These are phyloP conservation scores for Brachionus paranguensis DNA, from an alignment of 1,140 invertebrate species.

Conservation along the genomic window DNA sequence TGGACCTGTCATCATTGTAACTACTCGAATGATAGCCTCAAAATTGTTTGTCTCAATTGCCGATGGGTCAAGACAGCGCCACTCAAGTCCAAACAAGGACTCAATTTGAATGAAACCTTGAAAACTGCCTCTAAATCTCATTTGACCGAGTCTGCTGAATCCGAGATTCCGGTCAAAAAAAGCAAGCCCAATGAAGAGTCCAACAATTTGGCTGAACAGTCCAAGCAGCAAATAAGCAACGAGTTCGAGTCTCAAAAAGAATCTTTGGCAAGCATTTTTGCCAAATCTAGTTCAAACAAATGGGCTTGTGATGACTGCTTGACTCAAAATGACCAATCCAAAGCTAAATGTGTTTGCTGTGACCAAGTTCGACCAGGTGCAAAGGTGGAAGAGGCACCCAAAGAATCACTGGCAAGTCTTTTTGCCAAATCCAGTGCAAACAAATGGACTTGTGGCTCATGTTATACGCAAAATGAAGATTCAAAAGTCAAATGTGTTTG, in stretches of 20 bases:
- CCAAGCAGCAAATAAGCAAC: neutral
- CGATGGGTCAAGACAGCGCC: slow-evolving; percentile 32
- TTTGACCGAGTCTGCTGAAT: neutral
- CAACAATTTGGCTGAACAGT: neutral
- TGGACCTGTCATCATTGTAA: slow-evolving; percentile 38
- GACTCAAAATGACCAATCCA: neutral
- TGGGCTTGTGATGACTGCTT: neutral
- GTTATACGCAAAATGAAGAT: neutral
- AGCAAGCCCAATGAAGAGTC: neutral
- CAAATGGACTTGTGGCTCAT: neutral
- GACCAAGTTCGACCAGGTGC: neutral
- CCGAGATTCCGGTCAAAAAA: neutral
- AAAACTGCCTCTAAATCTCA: neutral
- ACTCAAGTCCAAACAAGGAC: neutral
- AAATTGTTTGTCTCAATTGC: slow-evolving; percentile 36
- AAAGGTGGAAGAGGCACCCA: neutral
- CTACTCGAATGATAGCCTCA: slow-evolving; percentile 30
- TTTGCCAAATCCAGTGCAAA: neutral
- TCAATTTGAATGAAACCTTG: neutral
- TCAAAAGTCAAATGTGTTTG: neutral
- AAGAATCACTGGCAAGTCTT: neutral
- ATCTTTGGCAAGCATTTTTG: neutral
- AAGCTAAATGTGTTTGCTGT: neutral
- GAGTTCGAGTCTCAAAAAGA: neutral
- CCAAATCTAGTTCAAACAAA: neutral